These are phyloP conservation scores for Exephanes ischioxanthus DNA, from an alignment of 2,888 invertebrate species.

Conservation along the genomic window DNA sequence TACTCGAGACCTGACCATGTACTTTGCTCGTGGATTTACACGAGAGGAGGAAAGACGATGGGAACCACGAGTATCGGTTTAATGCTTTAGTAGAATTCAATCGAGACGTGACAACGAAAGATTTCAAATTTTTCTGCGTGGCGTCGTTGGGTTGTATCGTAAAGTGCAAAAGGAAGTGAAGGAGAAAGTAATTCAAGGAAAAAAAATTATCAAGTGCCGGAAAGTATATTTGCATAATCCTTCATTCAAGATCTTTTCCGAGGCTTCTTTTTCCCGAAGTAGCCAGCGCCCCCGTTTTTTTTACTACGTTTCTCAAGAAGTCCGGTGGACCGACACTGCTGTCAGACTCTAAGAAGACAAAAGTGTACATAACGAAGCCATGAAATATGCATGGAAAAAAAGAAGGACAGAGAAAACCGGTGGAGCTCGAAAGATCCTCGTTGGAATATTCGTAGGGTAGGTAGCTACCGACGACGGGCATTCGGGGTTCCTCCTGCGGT, in stretches of 20 bases:
- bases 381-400: conserved; percentile 66
- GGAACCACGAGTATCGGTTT: conserved; percentile 25
- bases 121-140: not conserved
- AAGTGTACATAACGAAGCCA: conserved; percentile 67
- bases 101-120: conserved; percentile 70
- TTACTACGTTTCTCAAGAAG: conserved; percentile 47
- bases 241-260: conserved; percentile 46
- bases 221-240: conserved; percentile 59
- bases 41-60: conserved; percentile 1
- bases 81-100: conserved; percentile 78
- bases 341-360: conserved; percentile 59
- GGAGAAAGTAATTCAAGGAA: not conserved
- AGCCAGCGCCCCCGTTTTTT: conserved; percentile 44
- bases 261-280: conserved; percentile 50
- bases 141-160: not conserved
- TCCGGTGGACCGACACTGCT: conserved; percentile 49
- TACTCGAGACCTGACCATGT: conserved; percentile 20
- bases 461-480: conserved; percentile 11
- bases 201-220: conserved; percentile 25
- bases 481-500: conserved; percentile 10
- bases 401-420: conserved; percentile 5
- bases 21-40: conserved; percentile 22
- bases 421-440: conserved; percentile 48
- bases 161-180: conserved; percentile 2
- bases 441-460: conserved; percentile 42